Percentiles rank a stretch among this genome's conserved stretches.
phyloP scores from a whole-genome alignment of 64 coral and sea anemone genomes.

The Catalaphyllia jardinei region DNA sequence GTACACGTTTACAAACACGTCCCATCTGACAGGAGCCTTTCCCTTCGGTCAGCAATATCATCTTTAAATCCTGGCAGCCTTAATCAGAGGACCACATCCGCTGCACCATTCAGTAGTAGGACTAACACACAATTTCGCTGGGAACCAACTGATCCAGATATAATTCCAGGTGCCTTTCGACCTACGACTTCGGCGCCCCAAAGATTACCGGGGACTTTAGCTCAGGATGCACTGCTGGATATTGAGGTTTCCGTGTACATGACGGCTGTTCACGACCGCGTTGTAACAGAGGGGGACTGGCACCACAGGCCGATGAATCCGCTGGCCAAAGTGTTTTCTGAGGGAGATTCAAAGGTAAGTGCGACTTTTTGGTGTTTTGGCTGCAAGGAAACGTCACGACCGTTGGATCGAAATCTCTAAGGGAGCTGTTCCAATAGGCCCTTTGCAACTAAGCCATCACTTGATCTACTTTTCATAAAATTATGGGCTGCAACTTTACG shows the following conservation, averaged over 20 bases:
- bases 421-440: too few species aligned
- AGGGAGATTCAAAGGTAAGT: constrained; percentile 42
- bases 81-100: not conserved
- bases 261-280: not conserved
- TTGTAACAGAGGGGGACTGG: not conserved
- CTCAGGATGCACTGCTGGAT: constrained; percentile 12
- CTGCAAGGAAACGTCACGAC: not conserved
- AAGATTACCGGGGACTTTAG: not conserved
- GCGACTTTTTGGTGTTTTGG: too few species aligned
- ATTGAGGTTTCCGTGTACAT: constrained; percentile 23
- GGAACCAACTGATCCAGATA: not conserved
- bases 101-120: not conserved
- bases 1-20: not conserved
- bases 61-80: not conserved
- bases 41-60: not conserved
- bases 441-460: too few species aligned
- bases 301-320: constrained; percentile 4
- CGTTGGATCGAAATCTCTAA: not conserved
- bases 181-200: not conserved
- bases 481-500: too few species aligned
- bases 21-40: not conserved
- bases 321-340: not conserved
- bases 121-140: not conserved
- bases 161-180: not conserved
- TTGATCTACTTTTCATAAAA: too few species aligned